Evolutionary conservation across 2,888 invertebrate species (phyloP), one percentile per base, ranked within the genome.

Genomic region (Actias luna): DNA sequence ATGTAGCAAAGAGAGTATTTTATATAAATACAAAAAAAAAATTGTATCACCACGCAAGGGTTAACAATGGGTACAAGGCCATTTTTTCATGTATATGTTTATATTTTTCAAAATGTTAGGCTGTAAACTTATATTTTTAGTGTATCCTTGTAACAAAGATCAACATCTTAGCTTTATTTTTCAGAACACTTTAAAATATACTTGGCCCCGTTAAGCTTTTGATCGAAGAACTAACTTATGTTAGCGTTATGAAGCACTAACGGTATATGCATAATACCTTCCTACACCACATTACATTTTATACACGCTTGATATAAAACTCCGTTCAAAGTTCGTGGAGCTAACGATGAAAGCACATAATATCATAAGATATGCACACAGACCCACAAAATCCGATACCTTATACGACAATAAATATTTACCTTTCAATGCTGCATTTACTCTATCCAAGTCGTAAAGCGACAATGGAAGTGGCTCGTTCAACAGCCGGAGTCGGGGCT

Each of bases 381-480:
- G 57, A 58, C 67, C 75, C 79, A 79, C 74, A 84, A 79, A 77
- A 66, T 75, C 81, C 82, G 80, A 80, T 84, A 83, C 78, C 79
- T 82, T 82, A 79, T 77, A 81, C 76, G 78, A 83, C 73, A 78
- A 83, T 82, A 85, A 89, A 90, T 79, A 88, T 90, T 92, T 92
- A 92, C 92, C 92, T 90, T 89, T 90, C 81, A 92, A 86, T 70
- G 92, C 91, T 72, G 91, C 91, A 83, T 90, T 91, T 73, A 92
- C 90, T 89, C 92, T 88, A 79, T 91, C 91, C 87, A 89, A 87
- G 84, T 91, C 92, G 77, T 91, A 92, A 75, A 91, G 88, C 71
- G 92, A 89, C 83, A 91, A 82, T 77, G 91, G 87, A 74, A 92
- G 88, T 67, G 92, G 91, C 84, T 91, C 92, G 80, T 88, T 89